Evolutionary conservation across 2,888 invertebrate genomes (phyloP), one percentile per base, ranked within the genome.

Genomic region (Drosophila ochracea): DNA sequence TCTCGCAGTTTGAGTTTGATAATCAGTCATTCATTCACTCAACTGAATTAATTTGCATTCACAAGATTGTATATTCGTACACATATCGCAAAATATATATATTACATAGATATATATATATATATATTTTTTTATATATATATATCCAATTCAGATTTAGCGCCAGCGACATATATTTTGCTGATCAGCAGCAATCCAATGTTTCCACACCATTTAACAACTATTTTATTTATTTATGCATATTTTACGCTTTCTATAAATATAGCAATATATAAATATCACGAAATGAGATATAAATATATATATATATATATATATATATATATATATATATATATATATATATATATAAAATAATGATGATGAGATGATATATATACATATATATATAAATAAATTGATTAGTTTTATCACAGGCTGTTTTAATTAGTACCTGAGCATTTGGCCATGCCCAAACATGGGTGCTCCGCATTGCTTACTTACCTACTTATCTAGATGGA

Each of bases 21-120:
- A 65, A 67, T 62, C 73, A 57, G 7, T 69, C 79, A 61, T 37
- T 66, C 55, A 53, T 30, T 37, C 31, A 59, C 35, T 57, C 33
- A 58, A 41, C 11, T 53, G 43, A 62, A 19, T 66, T 43, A 16
- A 31, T 35, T 25, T 33, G 9, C 30, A 47, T 31, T 52, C 60
- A 60, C 10, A 41, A 25, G 33, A 11, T 61, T 57, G 50, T 43
- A 55, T 25, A 37, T n/a, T 16, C 13, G 4, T 16, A 47, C 7
- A 47, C 7, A 47, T 21, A 7, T 47, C 13, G 0, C 21, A 47
- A 47, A 47, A 21, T 7, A 21, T 16, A 5, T 16, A 21, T 25
- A 47, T 7, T 13, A 43, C 9, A 31, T 54, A 25, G 31, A 49
- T 39, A 55, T 60, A 61, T 61, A 55, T 49, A 5, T 30, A 13